Base-by-base conservation (phyloP, 2,113 vertebrate genomes). In the Epinephelus cyanopodus region DNA sequence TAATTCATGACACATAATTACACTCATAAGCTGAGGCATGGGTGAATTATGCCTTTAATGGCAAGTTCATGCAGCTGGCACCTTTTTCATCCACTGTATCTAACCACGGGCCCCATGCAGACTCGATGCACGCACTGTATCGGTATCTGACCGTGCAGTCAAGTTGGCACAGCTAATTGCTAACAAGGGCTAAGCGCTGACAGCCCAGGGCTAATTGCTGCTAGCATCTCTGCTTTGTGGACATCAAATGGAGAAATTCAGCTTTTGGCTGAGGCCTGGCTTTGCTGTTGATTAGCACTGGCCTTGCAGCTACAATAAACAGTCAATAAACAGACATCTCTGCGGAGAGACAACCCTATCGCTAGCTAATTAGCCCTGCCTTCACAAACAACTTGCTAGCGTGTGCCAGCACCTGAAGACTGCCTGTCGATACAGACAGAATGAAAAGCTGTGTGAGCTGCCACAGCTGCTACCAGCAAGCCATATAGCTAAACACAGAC, bases 241-340 rank as follows among this genome's bases (percentile, higher is more conserved):
- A 90, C 82, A 85, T 92, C 92, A 91, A 89, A 90, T 76, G 52
- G 78, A 85, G 86, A 89, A 92, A 86, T 87, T 79, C 63, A 65
- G 83, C 82, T 87, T 87, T 93, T 83, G 88, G 87, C 86, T 79
- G 25, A 64, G 53, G 39, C 58, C 37, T 25, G 84, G 48, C 66
- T 85, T 67, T 52, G 69, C 67, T 77, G 85, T 76, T 89, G 88
- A 91, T 90, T 88, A 86, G 81, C 71, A 64, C 53, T 78, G 90
- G 76, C 88, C 88, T 91, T 77, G 70, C 89, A 89, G 83, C 83
- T 84, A 91, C 88, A 83, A 90, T 86, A 88, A 91, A 91, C 83
- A 90, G 88, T 91, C 92, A 90, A 92, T 93, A 91, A 88, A 94
- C 65, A 89, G 76, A 75, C 70, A 76, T 87, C 87, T 90, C 83